phyloP scores from a whole-genome alignment of 2,888 invertebrate species.

The Ypsolopha sequella region DNA sequence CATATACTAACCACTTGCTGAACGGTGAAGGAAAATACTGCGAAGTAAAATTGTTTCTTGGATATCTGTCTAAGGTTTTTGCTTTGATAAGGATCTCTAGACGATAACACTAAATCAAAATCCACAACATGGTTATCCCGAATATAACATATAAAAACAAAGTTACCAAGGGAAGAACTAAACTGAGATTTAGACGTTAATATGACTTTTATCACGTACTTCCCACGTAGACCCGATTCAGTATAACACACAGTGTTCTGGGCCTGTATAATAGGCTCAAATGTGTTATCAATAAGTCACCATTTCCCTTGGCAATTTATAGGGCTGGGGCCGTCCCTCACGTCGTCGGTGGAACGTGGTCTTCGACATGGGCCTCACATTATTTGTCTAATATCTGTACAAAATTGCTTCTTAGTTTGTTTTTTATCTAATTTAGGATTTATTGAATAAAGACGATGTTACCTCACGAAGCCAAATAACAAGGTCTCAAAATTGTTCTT shows the following conservation, averaged over 20 bases:
- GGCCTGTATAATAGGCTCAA: not conserved
- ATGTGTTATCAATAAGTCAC: not conserved
- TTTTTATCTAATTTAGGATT: not conserved
- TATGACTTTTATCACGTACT: constrained; percentile 1
- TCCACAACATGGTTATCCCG: no score
- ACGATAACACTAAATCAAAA: no score
- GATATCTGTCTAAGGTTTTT: no score
- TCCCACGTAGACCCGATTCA: not conserved
- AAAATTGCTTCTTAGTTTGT: not conserved
- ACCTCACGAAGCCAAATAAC: no score
- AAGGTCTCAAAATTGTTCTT: no score
- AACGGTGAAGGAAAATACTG: no score
- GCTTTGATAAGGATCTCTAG: no score
- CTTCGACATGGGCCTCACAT: not conserved
- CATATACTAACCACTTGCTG: no score
- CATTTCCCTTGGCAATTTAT: not conserved
- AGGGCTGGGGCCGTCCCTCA: not conserved
- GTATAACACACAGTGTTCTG: not conserved
- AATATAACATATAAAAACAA: no score
- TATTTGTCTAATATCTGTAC: not conserved
- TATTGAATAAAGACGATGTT: not conserved
- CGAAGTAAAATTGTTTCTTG: no score
- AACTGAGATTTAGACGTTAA: constrained; percentile 2
- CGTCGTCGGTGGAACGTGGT: not conserved
- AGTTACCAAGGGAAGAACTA: not conserved